A percentile compares a stretch with the other conserved stretches of the same genome.
Conservation (phyloP, 1,140 invertebrate genomes). For the Musca domestica region DNA sequence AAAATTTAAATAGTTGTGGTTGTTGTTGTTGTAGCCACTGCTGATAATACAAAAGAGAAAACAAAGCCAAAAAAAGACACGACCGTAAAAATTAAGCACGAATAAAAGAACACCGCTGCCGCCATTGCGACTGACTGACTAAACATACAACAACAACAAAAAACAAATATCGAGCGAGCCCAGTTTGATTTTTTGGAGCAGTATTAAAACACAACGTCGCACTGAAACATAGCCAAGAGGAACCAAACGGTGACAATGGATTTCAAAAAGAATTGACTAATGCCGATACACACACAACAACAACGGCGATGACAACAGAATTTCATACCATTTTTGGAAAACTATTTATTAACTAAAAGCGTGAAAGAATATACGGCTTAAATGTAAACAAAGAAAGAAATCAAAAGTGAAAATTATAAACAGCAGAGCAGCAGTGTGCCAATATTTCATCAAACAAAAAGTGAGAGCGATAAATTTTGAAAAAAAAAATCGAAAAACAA, state of each 20-base stretch:
- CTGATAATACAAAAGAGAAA: not conserved
- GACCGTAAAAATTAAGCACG: not conserved
- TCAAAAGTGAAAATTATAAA: slow-evolving; percentile 12
- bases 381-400: not conserved
- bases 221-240: not conserved
- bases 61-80: not conserved
- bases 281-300: not conserved
- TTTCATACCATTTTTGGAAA: slow-evolving; percentile 7
- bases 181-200: slow-evolving; percentile 1
- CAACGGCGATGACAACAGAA: not conserved
- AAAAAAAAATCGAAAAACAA: too few species aligned
- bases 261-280: not conserved
- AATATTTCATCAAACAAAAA: not conserved
- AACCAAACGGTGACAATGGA: not conserved
- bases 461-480: not conserved
- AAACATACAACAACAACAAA: not conserved
- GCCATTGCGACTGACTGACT: not conserved
- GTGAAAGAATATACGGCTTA: not conserved
- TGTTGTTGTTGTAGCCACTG: not conserved
- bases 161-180: not conserved
- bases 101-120: not conserved
- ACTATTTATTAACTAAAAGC: slow-evolving; percentile 5
- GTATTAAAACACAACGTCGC: not conserved
- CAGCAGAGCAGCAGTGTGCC: not conserved
- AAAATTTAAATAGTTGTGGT: too few species aligned